Base-by-base conservation (phyloP, 1,140 invertebrate genomes). In the Camponotus pennsylvanicus region DNA sequence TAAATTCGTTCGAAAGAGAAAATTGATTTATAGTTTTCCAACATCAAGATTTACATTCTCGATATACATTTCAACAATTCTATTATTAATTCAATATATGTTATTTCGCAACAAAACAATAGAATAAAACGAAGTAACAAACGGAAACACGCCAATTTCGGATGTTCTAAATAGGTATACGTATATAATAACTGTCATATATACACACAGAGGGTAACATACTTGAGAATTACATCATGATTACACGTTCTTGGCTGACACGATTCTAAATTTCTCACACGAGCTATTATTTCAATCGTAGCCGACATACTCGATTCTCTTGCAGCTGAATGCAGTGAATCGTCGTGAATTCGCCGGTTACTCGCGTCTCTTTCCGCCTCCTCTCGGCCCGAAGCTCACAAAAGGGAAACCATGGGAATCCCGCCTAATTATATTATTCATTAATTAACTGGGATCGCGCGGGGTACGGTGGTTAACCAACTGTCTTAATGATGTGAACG, bases 381-480 rank as follows among this genome's bases (percentile, higher is more conserved):
- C 27, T 15, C 55, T 52, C 11, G 45, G 52, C 78, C 27, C 55
- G 84, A 63, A 15, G 86, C 86, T 70, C 87, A 88, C 90, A 91
- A 92, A 90, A 92, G 91, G 88, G 87, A 93, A 93, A 93, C 85
- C 85, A 88, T 90, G 91, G 86, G 89, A 93, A 93, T 88, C 87
- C 87, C 87, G 85, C 66, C 90, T 88, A 89, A 93, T 92, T 90
- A 88, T 90, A 91, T 91, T 91, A 93, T 93, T 92, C 88, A 88
- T 93, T 52, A 93, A 93, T 93, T 93, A 92, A 88, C 80, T 34
- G 52, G 64, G 85, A 85, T 52, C 63, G 42, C 40, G 75, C 40
- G 75, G 49, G 69, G 45, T 37, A 55, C 63, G 57, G 45, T 21
- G 45, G 37, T 40, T 6, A 6, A 52, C 34, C 32, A 34, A 57